Percentiles rank a stretch among this genome's conserved stretches.
Conservation (phyloP, 2,888 invertebrate genomes). For the Podabrus alpinus region DNA sequence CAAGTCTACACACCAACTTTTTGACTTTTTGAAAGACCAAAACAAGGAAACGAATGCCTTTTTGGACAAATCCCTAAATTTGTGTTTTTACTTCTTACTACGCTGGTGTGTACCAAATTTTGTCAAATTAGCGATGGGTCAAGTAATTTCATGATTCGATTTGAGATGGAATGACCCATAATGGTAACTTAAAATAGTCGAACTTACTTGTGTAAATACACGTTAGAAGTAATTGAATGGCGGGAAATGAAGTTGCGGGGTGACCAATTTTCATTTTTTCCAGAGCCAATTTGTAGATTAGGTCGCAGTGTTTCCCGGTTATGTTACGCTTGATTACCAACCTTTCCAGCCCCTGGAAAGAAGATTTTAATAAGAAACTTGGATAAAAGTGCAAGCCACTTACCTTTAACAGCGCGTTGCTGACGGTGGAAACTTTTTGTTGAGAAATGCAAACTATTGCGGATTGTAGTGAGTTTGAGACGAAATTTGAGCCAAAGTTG, state of each 20-base stretch:
- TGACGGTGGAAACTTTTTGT: slow-evolving; percentile 55
- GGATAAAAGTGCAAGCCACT: slow-evolving; percentile 8
- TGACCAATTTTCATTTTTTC: slow-evolving; percentile 71
- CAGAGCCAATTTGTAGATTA: slow-evolving; percentile 69
- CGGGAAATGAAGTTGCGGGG: slow-evolving; percentile 70
- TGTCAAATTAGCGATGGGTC: no score
- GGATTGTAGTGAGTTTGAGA: slow-evolving; percentile 62
- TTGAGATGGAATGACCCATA: no score
- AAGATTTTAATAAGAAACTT: slow-evolving; percentile 5
- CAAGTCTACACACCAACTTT: no score
- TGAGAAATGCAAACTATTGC: slow-evolving; percentile 59
- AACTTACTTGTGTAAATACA: slow-evolving; percentile 75
- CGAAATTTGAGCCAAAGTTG: slow-evolving; percentile 63
- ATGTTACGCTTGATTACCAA: slow-evolving; percentile 62
- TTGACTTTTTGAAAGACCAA: no score
- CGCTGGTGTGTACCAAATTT: no score
- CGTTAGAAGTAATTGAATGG: slow-evolving; percentile 73
- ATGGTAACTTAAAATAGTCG: no score
- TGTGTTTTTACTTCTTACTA: no score
- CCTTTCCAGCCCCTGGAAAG: slow-evolving; percentile 70
- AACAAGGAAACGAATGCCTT: no score
- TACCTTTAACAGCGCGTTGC: slow-evolving; percentile 53
- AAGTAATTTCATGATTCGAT: no score
- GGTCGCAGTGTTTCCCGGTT: slow-evolving; percentile 63
- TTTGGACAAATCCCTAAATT: no score